Evolutionary conservation across 53 echinoderm and acorn worm species (phyloP), one percentile per base, ranked within the genome.

Genomic region (Paelopatides confundens): DNA sequence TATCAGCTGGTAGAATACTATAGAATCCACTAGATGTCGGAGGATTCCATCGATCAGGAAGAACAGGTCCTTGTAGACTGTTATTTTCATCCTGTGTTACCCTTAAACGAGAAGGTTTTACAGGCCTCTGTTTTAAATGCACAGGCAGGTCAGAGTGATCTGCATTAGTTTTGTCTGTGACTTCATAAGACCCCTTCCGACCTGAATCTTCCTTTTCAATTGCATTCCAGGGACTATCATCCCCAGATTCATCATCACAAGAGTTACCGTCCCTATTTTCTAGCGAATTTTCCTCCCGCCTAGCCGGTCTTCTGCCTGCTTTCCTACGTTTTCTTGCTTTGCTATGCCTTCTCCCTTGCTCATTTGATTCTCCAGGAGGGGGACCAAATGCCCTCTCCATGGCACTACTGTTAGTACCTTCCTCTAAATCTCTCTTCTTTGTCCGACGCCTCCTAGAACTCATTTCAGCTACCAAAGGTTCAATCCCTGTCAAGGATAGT

Each of bases 311-410:
- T 21, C 34, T 28, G 12, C 50, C 49, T 14, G 79, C 53, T 54
- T 79, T 52, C 28, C 79, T 31, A 29, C 79, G 50, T 33, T 79
- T 79, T 29, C 79, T 79, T 24, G 79, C 43, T 53, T 79, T 79
- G 49, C 50, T 50, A 30, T 50, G 79, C 48, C 54, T 79, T 52
- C 53, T 51, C 79, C 51, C 30, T 48, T 79, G 51, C 43, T 50
- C 79, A 13, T 15, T 50, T 27, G 23, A 26, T 40, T 37, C 27
- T 32, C 33, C 48, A 30, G 31, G 50, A 53, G 79, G 33, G 33
- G 79, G 50, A 31, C 30, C 15, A 79, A 51, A 51, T 12, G 14
- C 79, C 28, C 54, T 31, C 18, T 54, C 79, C 50, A 79, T 79
- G 28, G 79, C 79, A 76, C 76, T 76, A 38, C 76, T 40, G 10